phyloP scores from a whole-genome alignment of 1,140 invertebrate species.

The Carposina sasakii region DNA sequence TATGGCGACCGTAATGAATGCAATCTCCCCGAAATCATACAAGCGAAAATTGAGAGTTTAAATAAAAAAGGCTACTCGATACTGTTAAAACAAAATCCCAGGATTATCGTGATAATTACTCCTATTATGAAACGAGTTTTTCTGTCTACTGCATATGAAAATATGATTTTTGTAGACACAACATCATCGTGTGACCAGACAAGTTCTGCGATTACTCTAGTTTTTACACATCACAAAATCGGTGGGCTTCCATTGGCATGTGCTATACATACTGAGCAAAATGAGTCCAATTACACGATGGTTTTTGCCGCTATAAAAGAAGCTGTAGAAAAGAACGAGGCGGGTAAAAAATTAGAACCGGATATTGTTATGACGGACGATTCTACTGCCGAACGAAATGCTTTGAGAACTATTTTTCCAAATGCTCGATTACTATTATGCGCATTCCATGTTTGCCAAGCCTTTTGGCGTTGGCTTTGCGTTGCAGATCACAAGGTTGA shows the following conservation, averaged over 20 bases:
- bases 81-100: too few species aligned
- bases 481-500: too few species aligned
- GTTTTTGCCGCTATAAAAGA: too few species aligned
- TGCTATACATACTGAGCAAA: too few species aligned
- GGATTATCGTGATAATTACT: slow-evolving; percentile 14
- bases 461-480: slow-evolving; percentile 14
- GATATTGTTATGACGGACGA: slow-evolving; percentile 12
- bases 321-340: too few species aligned
- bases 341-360: slow-evolving; percentile 10
- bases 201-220: slow-evolving; percentile 8
- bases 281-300: too few species aligned
- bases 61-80: too few species aligned
- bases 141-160: slow-evolving; percentile 1
- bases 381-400: slow-evolving; percentile 11
- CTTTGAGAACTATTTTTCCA: slow-evolving; percentile 9
- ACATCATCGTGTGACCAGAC: slow-evolving; percentile 12
- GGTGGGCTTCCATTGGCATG: slow-evolving; percentile 11
- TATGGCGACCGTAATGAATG: slow-evolving; percentile 10
- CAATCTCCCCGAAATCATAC: too few species aligned
- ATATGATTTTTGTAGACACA: slow-evolving; percentile 13
- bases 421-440: slow-evolving; percentile 8
- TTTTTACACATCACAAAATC: slow-evolving; percentile 9
- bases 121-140: slow-evolving; percentile 15
- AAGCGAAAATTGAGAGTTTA: too few species aligned
- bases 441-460: slow-evolving; percentile 13